Percentiles rank a stretch among this genome's conserved stretches.
Conservation (phyloP, 30 jellyfish, hydroid and myxozoan genomes). For the Aurelia sp. region DNA sequence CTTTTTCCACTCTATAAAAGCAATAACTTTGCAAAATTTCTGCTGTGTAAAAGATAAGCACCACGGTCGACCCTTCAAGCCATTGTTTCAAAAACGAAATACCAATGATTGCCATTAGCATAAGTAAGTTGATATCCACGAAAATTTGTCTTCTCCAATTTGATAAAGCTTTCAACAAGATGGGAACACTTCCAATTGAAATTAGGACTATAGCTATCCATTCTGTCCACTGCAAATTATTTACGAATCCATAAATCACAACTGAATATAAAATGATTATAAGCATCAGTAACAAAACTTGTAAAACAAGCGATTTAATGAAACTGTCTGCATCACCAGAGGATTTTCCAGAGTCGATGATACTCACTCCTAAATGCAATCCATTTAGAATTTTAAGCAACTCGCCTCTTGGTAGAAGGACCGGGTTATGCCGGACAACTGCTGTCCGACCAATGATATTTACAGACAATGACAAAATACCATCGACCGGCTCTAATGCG, state of each 20-base stretch:
- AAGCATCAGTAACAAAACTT: neutral
- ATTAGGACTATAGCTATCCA: slow-evolving; percentile 60
- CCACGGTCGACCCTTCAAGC: slow-evolving; percentile 57
- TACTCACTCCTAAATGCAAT: slow-evolving; percentile 67
- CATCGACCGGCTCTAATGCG: slow-evolving; percentile 27
- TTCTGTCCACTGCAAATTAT: neutral
- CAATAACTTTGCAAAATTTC: slow-evolving; percentile 41
- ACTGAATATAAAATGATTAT: slow-evolving; percentile 20
- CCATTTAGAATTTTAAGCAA: slow-evolving; percentile 50
- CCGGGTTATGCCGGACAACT: slow-evolving; percentile 44
- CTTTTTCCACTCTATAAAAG: slow-evolving; percentile 39
- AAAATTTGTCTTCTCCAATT: slow-evolving; percentile 25
- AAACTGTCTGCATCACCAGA: neutral
- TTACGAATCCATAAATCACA: slow-evolving; percentile 11
- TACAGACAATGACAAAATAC: slow-evolving; percentile 49
- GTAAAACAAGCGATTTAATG: neutral
- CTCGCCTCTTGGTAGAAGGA: slow-evolving; percentile 1
- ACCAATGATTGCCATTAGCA: slow-evolving; percentile 59
- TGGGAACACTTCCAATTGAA: slow-evolving; percentile 51
- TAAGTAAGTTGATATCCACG: slow-evolving; percentile 48
- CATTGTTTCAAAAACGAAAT: slow-evolving; percentile 38
- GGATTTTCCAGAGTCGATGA: slow-evolving; percentile 46
- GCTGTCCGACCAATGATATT: slow-evolving; percentile 73
- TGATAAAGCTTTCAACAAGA: slow-evolving; percentile 10
- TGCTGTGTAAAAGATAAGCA: slow-evolving; percentile 54